Conservation (phyloP, 2,797 vertebrate species). For the Sebastes diaconus region DNA sequence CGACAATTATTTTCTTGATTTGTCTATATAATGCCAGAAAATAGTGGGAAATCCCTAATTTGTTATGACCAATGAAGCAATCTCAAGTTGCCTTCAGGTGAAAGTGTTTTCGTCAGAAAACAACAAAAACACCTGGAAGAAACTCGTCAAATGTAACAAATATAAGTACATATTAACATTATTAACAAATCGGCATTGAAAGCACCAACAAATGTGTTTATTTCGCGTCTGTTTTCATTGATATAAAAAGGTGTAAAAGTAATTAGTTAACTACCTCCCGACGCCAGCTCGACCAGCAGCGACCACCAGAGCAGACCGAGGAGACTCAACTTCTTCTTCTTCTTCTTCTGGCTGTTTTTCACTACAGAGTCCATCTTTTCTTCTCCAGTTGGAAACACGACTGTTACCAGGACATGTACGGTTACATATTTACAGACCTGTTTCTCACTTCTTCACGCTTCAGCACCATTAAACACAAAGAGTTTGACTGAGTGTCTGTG, state of each 20-base stretch:
- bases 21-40: too few relatives aligned
- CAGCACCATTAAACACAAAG: background rate
- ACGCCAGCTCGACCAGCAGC: slow-evolving; percentile 61
- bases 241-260: slow-evolving; percentile 1
- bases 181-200: background rate
- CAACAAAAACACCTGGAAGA: background rate
- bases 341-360: slow-evolving; percentile 18
- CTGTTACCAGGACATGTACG: background rate
- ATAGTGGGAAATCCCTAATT: background rate
- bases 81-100: background rate
- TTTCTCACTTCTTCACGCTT: background rate
- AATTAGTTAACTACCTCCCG: slow-evolving; percentile 70
- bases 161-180: fast-evolving
- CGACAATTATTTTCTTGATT: too few relatives aligned
- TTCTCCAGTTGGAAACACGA: slow-evolving; percentile 32
- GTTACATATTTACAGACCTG: slow-evolving; percentile 64
- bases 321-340: slow-evolving; percentile 54
- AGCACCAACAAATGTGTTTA: too few relatives aligned
- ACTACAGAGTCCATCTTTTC: slow-evolving; percentile 65
- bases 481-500: background rate
- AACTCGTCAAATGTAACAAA: background rate
- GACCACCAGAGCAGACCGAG: slow-evolving; percentile 72
- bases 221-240: background rate
- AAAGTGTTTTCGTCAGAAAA: background rate
- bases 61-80: background rate